Base-by-base conservation (phyloP, 2,888 invertebrate species). In the Philonicus albiceps region DNA sequence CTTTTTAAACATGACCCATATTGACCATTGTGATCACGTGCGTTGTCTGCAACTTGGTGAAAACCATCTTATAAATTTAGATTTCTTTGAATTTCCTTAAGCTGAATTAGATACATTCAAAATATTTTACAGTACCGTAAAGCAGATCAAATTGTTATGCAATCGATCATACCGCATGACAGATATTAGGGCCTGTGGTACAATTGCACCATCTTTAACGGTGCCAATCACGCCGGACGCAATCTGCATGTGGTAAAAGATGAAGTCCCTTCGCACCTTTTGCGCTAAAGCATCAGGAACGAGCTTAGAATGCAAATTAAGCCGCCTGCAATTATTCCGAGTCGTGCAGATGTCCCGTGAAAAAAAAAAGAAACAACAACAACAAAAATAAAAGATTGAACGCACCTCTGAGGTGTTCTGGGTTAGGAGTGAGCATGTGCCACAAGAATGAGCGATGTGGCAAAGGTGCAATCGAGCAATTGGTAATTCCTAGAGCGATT, bases 381-480 rank as follows among this genome's bases (percentile, higher is more conserved):
- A n/a, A n/a, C n/a, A n/a, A n/a, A n/a, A 64, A 64, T 22, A 64
- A 22, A 64, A 27, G 22, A 64, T 27, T 13, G 19, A 64, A 27
- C 64, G 64, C 64, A 64, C 64, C 64, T 64, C 64, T 64, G 64
- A 64, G 64, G 64, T 64, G 64, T 19, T 37, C 76, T 37, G 40
- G 34, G 76, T 40, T 76, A 76, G 43, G 37, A 76, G 76, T 64
- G 22, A 40, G 76, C 76, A 76, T 76, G 76, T 76, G 76, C 76
- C 76, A 34, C 76, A 40, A 3, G 64, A 64, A 76, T 76, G 76
- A 76, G 40, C 37, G 76, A 76, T 76, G 76, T 40, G 76, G 76
- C 40, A 76, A 76, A 76, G 76, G 76, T 76, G 76, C 76, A 76
- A 76, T 76, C 76, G 22, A 11, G 37, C 76, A 76, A 76, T 76